Percentiles rank a stretch among this genome's conserved stretches.
These are phyloP conservation scores for Cheilosia grossa DNA, from an alignment of 2,888 invertebrate species.

Conservation along the genomic window DNA sequence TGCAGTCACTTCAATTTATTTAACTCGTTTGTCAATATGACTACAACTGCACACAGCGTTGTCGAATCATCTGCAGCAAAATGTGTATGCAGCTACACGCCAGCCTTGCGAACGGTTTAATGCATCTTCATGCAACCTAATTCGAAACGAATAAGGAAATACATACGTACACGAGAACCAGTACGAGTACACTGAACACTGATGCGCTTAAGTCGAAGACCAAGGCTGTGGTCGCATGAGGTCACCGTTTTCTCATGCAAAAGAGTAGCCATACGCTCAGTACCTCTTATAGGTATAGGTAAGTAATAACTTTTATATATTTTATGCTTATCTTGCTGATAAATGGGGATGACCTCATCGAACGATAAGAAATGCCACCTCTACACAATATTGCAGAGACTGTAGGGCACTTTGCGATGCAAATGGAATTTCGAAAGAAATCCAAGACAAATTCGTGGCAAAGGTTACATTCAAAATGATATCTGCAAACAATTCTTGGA, in stretches of 20 bases:
- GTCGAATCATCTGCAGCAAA: slow-evolving; percentile 1
- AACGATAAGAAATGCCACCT: no score
- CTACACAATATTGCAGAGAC: no score
- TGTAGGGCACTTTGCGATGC: no score
- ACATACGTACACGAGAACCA: not conserved
- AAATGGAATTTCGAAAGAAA: no score
- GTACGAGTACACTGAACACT: not conserved
- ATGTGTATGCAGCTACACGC: not conserved
- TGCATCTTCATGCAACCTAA: slow-evolving; percentile 49
- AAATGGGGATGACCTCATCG: no score
- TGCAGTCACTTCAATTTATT: slow-evolving; percentile 13
- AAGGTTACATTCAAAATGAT: no score
- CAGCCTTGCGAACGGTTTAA: slow-evolving; percentile 28
- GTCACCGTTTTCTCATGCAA: slow-evolving; percentile 37
- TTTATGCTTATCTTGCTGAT: no score
- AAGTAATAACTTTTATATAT: no score
- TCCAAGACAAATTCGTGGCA: no score
- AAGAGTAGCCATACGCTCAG: not conserved
- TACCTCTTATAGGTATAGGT: no score
- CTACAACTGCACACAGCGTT: slow-evolving; percentile 25
- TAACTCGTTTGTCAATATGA: slow-evolving; percentile 31
- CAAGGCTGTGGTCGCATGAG: slow-evolving; percentile 50
- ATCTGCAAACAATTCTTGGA: no score
- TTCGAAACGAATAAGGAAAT: slow-evolving; percentile 46
- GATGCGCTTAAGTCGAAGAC: slow-evolving; percentile 46